Percentiles rank a stretch among this genome's conserved stretches.
phyloP scores from a whole-genome alignment of 2,113 vertebrate genomes.

The Protobothrops flavoviridis region DNA sequence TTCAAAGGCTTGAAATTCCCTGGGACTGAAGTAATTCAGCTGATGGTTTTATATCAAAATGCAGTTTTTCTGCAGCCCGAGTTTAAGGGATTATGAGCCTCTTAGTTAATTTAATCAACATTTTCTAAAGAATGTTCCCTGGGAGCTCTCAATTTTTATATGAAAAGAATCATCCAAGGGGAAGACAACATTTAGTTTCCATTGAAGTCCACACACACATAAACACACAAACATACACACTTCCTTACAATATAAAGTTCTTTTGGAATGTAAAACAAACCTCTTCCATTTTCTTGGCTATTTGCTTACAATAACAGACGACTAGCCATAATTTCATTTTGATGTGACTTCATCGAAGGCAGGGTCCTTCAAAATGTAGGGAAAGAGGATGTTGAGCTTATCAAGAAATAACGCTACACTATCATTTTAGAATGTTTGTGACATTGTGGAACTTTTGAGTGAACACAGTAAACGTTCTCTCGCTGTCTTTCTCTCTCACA shows the following conservation, averaged over 20 bases:
- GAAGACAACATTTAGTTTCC: not conserved
- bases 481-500: not conserved
- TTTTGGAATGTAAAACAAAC: not conserved
- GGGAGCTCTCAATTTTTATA: not conserved
- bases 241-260: not conserved
- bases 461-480: not conserved
- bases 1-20: not conserved
- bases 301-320: not conserved
- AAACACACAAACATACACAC: not conserved
- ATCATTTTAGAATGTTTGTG: not conserved
- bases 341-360: not conserved
- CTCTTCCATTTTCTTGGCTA: not conserved
- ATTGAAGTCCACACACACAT: not conserved
- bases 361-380: not conserved
- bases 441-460: slow-evolving; percentile 20
- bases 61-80: not conserved
- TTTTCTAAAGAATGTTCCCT: not conserved
- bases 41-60: not conserved
- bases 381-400: not conserved
- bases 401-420: not conserved
- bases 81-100: not conserved
- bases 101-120: not conserved
- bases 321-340: not conserved
- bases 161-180: not conserved
- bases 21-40: not conserved